Evolutionary conservation across 2,797 vertebrate genomes (phyloP).

Genomic region (Sylvia borin): DNA sequence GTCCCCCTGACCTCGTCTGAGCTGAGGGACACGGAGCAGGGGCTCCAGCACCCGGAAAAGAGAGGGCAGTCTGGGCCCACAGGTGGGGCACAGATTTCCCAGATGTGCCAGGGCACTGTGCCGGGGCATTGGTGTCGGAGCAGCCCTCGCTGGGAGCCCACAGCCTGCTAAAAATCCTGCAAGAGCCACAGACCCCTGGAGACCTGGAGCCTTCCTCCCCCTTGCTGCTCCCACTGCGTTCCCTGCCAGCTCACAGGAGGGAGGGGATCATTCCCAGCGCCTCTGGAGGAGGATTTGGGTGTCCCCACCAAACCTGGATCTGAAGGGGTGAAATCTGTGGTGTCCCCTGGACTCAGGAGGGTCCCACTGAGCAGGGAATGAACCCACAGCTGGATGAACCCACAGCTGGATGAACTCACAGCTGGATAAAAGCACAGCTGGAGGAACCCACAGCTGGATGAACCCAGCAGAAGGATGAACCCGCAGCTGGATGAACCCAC

Average conservation of each 20-base stretch:
- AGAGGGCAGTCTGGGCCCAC: too few species aligned
- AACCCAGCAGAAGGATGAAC: background rate
- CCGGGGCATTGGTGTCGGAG: rapidly evolving
- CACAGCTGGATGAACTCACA: background rate
- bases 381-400: rapidly evolving
- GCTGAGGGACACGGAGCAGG: background rate
- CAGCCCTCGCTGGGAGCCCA: background rate
- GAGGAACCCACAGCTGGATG: too few species aligned
- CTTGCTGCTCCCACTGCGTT: background rate
- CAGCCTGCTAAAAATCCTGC: background rate
- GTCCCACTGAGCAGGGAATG: background rate
- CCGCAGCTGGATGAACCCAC: too few species aligned
- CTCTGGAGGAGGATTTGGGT: background rate
- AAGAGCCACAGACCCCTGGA: background rate
- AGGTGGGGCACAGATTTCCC: too few species aligned
- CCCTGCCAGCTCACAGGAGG: background rate
- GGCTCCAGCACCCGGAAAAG: background rate
- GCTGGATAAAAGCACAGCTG: too few species aligned
- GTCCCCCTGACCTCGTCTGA: background rate
- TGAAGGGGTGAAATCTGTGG: background rate
- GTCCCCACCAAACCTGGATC: background rate
- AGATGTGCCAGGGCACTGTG: background rate
- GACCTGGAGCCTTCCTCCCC: background rate
- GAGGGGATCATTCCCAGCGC: rapidly evolving
- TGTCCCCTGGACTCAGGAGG: background rate